Evolutionary conservation across 2,888 invertebrate genomes (phyloP), one percentile per base, ranked within the genome.

Genomic region (Hypena proboscidalis): DNA sequence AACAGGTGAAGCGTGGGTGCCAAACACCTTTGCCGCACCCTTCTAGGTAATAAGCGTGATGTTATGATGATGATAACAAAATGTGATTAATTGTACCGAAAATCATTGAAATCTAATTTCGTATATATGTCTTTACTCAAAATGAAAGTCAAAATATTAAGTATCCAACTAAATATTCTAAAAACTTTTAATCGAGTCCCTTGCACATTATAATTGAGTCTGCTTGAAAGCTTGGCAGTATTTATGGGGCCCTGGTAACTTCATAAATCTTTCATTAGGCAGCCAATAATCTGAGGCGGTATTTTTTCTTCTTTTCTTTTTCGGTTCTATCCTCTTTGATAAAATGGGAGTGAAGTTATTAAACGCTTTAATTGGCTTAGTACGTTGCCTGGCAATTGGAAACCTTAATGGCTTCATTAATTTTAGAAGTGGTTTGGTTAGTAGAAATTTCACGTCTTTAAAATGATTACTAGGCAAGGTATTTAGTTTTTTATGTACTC

Each of bases 201-300:
- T 6, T 8, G 17, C 9, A 30, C 20, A 23, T 34, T 21, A 31
- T 34, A 45, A 47, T 47, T 27, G 33, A 8, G 17, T 36, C 30
- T 38, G 19, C 21, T 23, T 19, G 27, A 11, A 48, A 53, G 22
- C 39, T 34, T 35, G 20, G 3, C 31, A 22, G 33, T 37, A 41
- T 54, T 43, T 59, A 54, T 58, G 48, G 43, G 39, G 42, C 42
- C 41, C 52, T 33, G 34, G 52, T 47, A 56, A 60, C 71, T 74
- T 80, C 80, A 82, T 81, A 78, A 80, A 81, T 82, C 77, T 80
- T 81, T 79, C 76, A 83, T 80, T 69, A 67, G 66, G 56, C 44
- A 67, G 61, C 70, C 77, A 77, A 79, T 77, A 78, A 73, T 62
- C 70, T 63, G 61, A 34, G 57, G 57, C 36, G 54, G 29, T 55